A percentile compares a stretch with the other conserved stretches of the same genome.
These are phyloP conservation scores for Etheostoma cragini DNA, from an alignment of 2,113 vertebrate species.

Conservation along the genomic window DNA sequence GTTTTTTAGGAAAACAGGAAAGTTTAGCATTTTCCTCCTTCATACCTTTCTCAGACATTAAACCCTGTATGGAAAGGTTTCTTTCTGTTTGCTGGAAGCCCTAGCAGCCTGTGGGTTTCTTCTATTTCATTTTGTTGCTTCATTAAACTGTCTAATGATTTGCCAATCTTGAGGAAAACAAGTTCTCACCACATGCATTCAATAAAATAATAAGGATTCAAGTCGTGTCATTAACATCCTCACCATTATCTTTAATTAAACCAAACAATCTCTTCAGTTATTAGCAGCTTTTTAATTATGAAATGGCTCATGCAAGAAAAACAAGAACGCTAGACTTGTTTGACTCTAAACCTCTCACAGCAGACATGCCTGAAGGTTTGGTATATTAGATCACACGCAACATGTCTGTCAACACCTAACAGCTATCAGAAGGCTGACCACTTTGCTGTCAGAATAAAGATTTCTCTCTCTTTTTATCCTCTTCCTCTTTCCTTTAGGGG, in stretches of 20 bases:
- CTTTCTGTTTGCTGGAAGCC: background rate
- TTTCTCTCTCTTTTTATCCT: constrained; percentile 53
- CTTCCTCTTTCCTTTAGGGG: constrained; percentile 85
- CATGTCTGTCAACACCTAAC: constrained; percentile 36
- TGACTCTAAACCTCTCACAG: constrained; percentile 32
- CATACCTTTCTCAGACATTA: background rate
- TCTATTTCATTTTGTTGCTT: background rate
- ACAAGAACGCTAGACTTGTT: constrained; percentile 26
- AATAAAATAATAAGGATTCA: background rate
- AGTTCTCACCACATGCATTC: background rate
- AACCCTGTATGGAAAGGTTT: background rate
- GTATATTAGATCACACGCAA: constrained; percentile 8
- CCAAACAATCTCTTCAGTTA: background rate
- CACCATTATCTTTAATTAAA: constrained; percentile 1
- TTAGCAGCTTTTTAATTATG: constrained; percentile 22
- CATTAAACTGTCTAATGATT: background rate
- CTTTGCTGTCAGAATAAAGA: constrained; percentile 30
- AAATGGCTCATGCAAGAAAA: constrained; percentile 13
- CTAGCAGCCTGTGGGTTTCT: background rate
- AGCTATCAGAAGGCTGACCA: constrained; percentile 4
- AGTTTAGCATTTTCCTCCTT: background rate
- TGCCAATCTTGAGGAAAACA: background rate
- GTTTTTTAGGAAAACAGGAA: background rate
- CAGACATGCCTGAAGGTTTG: constrained; percentile 48
- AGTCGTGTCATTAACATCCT: background rate